A percentile compares a stretch with the other conserved stretches of the same genome.
Evolutionary conservation across 2,888 invertebrate genomes (phyloP).

Genomic region (Pantelozetes paolii): DNA sequence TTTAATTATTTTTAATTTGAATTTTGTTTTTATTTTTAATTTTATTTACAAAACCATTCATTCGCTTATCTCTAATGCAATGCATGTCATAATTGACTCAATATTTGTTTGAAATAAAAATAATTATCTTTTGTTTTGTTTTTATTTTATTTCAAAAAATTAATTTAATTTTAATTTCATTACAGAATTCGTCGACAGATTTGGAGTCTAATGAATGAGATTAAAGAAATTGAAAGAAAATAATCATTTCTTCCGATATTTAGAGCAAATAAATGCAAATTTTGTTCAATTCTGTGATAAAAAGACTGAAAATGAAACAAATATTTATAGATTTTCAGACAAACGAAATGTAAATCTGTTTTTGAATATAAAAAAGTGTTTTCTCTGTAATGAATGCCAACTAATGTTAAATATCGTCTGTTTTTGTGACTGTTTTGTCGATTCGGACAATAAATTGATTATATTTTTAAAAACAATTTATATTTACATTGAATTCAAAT

Average conservation of each 20-base stretch:
- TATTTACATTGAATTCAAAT: too few relatives aligned
- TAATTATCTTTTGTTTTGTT: background rate
- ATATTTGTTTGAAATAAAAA: background rate
- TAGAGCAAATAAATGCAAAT: too few relatives aligned
- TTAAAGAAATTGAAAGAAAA: background rate
- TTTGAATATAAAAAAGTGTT: too few relatives aligned
- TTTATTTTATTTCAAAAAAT: background rate
- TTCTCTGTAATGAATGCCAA: too few relatives aligned
- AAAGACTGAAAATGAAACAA: background rate
- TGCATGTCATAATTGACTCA: background rate
- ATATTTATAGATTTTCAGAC: background rate
- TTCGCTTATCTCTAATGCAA: background rate
- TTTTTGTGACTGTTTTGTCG: too few relatives aligned
- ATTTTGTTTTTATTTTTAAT: background rate
- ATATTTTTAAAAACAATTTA: too few relatives aligned
- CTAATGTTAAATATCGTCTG: too few relatives aligned
- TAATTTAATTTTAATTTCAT: background rate
- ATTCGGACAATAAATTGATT: too few relatives aligned
- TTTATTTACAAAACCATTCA: background rate
- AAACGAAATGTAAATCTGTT: background rate
- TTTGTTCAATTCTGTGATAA: background rate
- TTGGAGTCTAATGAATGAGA: conserved; percentile 21
- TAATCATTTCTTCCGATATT: too few relatives aligned
- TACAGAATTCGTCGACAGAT: conserved; percentile 29
- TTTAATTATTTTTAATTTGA: background rate